phyloP scores from a whole-genome alignment of 1,140 invertebrate species.

The Helicoverpa armigera region DNA sequence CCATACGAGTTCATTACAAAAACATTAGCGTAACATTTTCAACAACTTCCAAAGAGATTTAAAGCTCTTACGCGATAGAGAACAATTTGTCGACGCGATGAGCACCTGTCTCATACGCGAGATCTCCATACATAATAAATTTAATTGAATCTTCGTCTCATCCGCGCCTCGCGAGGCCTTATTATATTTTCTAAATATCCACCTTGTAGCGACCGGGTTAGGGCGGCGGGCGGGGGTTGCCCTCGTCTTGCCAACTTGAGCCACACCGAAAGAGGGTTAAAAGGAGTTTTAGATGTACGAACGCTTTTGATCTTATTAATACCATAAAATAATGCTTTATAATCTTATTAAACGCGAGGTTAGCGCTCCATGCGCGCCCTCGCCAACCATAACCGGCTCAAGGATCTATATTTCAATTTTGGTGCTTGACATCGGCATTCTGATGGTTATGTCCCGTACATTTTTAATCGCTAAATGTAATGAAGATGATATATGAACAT shows the following conservation, averaged over 20 bases:
- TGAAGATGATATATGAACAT: constrained; percentile 11
- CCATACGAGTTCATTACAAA: background rate
- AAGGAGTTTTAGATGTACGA: constrained; percentile 83
- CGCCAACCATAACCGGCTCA: constrained; percentile 80
- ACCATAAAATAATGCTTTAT: constrained; percentile 89
- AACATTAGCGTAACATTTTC: constrained; percentile 13
- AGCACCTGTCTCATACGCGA: constrained; percentile 76
- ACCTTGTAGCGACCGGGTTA: constrained; percentile 75
- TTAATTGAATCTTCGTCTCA: constrained; percentile 84
- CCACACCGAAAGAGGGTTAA: constrained; percentile 80
- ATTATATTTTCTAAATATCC: constrained; percentile 83
- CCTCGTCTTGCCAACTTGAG: constrained; percentile 71
- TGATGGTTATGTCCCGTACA: constrained; percentile 2
- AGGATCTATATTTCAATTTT: constrained; percentile 88
- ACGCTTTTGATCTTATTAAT: constrained; percentile 89
- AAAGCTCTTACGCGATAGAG: constrained; percentile 62
- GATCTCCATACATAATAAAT: constrained; percentile 86
- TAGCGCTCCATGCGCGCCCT: constrained; percentile 83
- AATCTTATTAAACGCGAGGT: constrained; percentile 90
- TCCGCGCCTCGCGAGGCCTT: constrained; percentile 75
- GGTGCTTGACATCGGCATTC: constrained; percentile 75
- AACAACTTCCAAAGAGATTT: constrained; percentile 56
- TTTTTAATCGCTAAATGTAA: background rate
- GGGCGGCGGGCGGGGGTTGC: constrained; percentile 55
- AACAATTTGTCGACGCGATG: constrained; percentile 79